Evolutionary conservation across 2,113 vertebrate species (phyloP).

Genomic region (Istiophorus platypterus): DNA sequence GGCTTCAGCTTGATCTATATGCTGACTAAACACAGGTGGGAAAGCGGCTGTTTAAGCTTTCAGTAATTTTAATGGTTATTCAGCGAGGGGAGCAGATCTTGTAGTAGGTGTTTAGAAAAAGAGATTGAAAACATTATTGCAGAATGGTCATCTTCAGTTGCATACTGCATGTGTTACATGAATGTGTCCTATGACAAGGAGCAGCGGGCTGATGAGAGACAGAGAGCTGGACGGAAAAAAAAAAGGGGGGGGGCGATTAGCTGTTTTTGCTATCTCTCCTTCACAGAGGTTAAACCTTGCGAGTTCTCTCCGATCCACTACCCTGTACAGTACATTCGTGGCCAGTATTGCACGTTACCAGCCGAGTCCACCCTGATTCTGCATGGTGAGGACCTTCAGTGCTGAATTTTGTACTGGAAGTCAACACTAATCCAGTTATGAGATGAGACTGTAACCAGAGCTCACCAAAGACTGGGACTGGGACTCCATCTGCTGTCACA

Average conservation of each 20-base stretch:
- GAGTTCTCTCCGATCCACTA: slow-evolving; percentile 81
- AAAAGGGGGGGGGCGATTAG: slow-evolving; percentile 14
- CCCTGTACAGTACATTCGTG: slow-evolving; percentile 92
- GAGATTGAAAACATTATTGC: slow-evolving; percentile 95
- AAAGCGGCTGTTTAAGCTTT: slow-evolving; percentile 84
- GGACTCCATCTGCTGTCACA: slow-evolving; percentile 85
- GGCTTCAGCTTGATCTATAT: slow-evolving; percentile 94
- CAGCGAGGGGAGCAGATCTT: slow-evolving; percentile 84
- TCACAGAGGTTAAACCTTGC: slow-evolving; percentile 67
- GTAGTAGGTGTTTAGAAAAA: slow-evolving; percentile 86
- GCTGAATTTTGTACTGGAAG: slow-evolving; percentile 66
- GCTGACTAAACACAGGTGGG: slow-evolving; percentile 94
- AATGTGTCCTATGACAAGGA: slow-evolving; percentile 65
- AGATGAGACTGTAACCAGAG: slow-evolving; percentile 65
- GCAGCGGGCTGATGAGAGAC: slow-evolving; percentile 60
- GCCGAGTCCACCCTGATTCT: slow-evolving; percentile 87
- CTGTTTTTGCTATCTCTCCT: slow-evolving; percentile 64
- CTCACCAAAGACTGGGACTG: slow-evolving; percentile 57
- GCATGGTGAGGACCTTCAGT: slow-evolving; percentile 72
- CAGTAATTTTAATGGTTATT: slow-evolving; percentile 83
- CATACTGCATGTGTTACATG: slow-evolving; percentile 80
- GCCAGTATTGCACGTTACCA: slow-evolving; percentile 83
- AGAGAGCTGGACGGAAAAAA: slow-evolving; percentile 55
- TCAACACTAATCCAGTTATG: slow-evolving; percentile 78
- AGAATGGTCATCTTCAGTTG: slow-evolving; percentile 86